Evolutionary conservation across 2,797 vertebrate genomes (phyloP).

Genomic region (Tympanoctomys barrerae): DNA sequence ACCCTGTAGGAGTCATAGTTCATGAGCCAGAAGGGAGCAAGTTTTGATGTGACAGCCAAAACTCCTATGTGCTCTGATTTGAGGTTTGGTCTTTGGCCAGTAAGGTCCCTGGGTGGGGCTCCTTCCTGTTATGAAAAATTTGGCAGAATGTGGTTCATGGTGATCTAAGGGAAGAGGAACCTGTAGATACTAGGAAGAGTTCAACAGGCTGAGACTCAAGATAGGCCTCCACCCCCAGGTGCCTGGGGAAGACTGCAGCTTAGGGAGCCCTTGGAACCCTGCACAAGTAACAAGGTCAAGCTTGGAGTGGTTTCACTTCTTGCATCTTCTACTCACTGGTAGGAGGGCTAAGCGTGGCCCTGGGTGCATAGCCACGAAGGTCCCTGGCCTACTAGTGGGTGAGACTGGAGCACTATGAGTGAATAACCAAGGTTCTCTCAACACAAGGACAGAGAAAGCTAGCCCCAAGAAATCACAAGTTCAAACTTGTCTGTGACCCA

Average conservation of each 20-base stretch:
- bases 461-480: conserved; percentile 10
- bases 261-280: background rate
- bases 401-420: background rate
- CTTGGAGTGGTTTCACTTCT: background rate
- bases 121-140: background rate
- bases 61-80: conserved; percentile 11
- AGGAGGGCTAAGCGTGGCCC: background rate
- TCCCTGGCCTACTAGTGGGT: background rate
- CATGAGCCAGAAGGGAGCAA: background rate
- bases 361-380: background rate
- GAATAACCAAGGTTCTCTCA: conserved; percentile 9
- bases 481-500: background rate
- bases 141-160: background rate
- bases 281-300: background rate
- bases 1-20: background rate
- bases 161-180: background rate
- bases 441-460: conserved; percentile 27
- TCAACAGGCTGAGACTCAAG: background rate
- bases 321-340: background rate
- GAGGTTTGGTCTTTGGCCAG: background rate
- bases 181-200: background rate
- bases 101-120: background rate
- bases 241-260: background rate
- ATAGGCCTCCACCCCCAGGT: background rate
- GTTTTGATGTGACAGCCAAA: background rate